These are phyloP conservation scores for Mustelus asterias DNA, from an alignment of 2,113 vertebrate genomes.

Conservation along the genomic window DNA sequence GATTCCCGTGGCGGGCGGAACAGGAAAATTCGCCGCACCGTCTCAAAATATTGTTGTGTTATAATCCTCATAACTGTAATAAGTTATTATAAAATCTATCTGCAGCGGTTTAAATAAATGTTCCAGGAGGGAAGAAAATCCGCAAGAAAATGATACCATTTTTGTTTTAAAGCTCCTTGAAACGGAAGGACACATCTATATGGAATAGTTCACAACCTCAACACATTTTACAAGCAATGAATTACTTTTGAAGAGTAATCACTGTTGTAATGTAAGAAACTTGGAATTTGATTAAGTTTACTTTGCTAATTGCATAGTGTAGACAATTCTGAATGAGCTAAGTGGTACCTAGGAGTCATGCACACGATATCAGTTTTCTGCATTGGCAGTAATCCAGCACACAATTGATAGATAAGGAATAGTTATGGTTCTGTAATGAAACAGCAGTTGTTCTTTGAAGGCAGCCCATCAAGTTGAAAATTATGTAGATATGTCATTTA, in stretches of 20 bases:
- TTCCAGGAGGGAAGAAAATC: not conserved
- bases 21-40: no score
- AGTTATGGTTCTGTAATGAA: not conserved
- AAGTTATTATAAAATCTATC: not conserved
- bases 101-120: not conserved
- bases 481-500: not conserved
- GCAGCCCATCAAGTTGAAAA: not conserved
- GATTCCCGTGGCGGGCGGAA: no score
- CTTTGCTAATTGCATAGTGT: not conserved
- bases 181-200: not conserved
- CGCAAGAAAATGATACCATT: not conserved
- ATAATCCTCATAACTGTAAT: not conserved
- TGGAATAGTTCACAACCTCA: not conserved
- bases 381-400: conserved; percentile 4
- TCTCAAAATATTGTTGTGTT: not conserved
- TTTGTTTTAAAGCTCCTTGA: not conserved
- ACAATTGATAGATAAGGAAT: conserved; percentile 1
- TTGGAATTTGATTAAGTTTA: not conserved
- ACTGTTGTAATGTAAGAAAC: not conserved
- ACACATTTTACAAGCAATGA: not conserved
- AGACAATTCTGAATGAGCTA: not conserved
- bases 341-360: not conserved
- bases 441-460: conserved; percentile 6
- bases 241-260: not conserved
- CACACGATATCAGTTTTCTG: not conserved